These are phyloP conservation scores for Chaunax sp. DNA, from an alignment of 2,797 vertebrate genomes.

Conservation along the genomic window DNA sequence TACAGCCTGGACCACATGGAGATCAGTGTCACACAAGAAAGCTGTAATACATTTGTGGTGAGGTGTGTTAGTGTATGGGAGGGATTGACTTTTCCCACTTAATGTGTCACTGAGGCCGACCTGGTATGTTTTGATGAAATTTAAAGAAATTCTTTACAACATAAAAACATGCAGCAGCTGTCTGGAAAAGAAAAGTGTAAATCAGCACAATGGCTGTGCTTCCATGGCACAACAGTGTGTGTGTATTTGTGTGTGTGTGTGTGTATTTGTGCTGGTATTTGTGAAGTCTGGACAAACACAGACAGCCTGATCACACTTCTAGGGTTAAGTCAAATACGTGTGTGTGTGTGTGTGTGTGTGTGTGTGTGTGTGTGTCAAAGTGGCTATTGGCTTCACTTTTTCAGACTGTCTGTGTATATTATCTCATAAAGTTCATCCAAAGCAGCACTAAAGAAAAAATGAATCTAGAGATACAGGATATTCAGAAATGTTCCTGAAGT, in stretches of 20 bases:
- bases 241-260: constrained; percentile 15
- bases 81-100: background rate
- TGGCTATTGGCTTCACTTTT: too few relatives aligned
- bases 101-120: constrained; percentile 14
- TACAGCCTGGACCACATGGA: constrained; percentile 14
- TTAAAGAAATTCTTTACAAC: constrained; percentile 16
- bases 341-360: background rate
- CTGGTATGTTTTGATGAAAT: constrained; percentile 1
- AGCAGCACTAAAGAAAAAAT: too few relatives aligned
- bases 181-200: constrained; percentile 12
- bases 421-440: too few relatives aligned
- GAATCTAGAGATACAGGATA: too few relatives aligned
- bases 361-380: constrained; percentile 10
- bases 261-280: too few relatives aligned
- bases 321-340: constrained; percentile 21
- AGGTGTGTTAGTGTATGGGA: constrained; percentile 6
- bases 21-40: constrained; percentile 16
- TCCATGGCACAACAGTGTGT: constrained; percentile 14
- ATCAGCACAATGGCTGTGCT: constrained; percentile 7
- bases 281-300: constrained; percentile 27
- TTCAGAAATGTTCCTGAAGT: too few relatives aligned
- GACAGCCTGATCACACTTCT: constrained; percentile 21
- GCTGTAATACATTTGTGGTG: constrained; percentile 3
- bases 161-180: constrained; percentile 33
- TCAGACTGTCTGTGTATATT: too few relatives aligned